These are phyloP conservation scores for Takifugu bimaculatus DNA, from an alignment of 2,113 vertebrate genomes.

Conservation along the genomic window DNA sequence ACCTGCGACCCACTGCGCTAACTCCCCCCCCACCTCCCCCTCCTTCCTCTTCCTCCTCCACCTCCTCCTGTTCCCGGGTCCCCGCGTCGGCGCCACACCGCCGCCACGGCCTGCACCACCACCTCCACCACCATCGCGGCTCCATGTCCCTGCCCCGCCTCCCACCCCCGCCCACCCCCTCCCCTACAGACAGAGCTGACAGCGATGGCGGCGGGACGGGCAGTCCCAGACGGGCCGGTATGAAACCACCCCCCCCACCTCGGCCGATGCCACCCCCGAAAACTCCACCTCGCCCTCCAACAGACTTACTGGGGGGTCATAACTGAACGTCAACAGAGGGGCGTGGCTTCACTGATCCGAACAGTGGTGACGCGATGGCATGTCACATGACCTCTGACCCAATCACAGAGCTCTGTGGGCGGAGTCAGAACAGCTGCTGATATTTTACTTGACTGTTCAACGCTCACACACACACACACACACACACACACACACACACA, in stretches of 20 bases:
- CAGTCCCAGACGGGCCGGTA: slow-evolving; percentile 69
- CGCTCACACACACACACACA: slow-evolving; percentile 7
- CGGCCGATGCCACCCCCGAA: slow-evolving; percentile 79
- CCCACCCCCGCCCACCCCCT: slow-evolving; percentile 37
- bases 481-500: neutral
- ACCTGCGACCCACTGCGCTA: slow-evolving; percentile 67
- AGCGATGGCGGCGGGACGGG: slow-evolving; percentile 68
- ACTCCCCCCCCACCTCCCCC: slow-evolving; percentile 37
- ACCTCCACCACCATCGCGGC: slow-evolving; percentile 50
- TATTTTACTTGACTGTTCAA: slow-evolving; percentile 34
- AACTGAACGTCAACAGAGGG: slow-evolving; percentile 40
- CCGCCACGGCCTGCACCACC: slow-evolving; percentile 40
- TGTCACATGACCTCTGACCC: slow-evolving; percentile 20
- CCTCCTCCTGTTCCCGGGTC: slow-evolving; percentile 59
- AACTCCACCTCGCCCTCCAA: slow-evolving; percentile 67
- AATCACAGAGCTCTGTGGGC: slow-evolving; percentile 12
- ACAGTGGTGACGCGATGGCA: slow-evolving; percentile 8
- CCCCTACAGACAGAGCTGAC: slow-evolving; percentile 62
- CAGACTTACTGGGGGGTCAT: slow-evolving; percentile 61
- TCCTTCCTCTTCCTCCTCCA: slow-evolving; percentile 37
- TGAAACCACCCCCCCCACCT: slow-evolving; percentile 72
- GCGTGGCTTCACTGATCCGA: neutral
- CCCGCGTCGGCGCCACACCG: slow-evolving; percentile 32
- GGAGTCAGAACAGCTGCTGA: slow-evolving; percentile 20
- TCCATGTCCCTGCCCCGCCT: slow-evolving; percentile 64